Evolutionary conservation across 2,113 vertebrate species (phyloP), one percentile per base, ranked within the genome.

Genomic region (Diadophis punctatus): DNA sequence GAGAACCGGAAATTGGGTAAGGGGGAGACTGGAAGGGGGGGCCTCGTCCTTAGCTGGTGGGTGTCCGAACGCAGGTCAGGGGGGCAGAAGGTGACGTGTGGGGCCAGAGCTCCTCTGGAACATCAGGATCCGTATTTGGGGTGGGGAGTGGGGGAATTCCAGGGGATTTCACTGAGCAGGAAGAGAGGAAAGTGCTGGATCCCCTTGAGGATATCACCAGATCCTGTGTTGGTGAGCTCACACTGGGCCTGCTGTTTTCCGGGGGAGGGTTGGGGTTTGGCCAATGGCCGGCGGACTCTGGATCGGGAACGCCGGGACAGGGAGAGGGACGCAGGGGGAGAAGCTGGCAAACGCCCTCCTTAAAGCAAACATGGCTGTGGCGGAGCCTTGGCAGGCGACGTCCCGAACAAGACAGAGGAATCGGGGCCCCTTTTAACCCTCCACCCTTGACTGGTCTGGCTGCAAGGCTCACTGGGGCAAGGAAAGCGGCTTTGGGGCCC

Each of bases 11-110:
- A 18, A 20, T 34, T 1, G 60, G 1, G 11, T 68, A 68, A 14
- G 14, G 30, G 68, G 12, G 14, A 8, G 16, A 7, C 12, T 1
- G 1, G 11, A 10, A 0, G 0, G n/a, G 30, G 0, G n/a, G 14
- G 11, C 1, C 63, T 68, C 63, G 0, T 68, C 30, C 63, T 34
- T 16, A 30, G 63, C 14, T 16, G 63, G 18, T 7, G 63, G 30
- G 63, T 5, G 1, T 8, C n/a, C 63, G 18, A 8, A 34, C 0
- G 12, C 63, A 34, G 63, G 5, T 34, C n/a, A 2, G n/a, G 63
- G 58, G 63, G 16, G n/a, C 63, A 34, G n/a, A 6, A n/a, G n/a
- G n/a, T 39, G n/a, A 34, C 2, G 0, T 8, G 6, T 8, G 14
- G 0, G n/a, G 68, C 2, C 30, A 14, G 27, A 12, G 30, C 30